Evolutionary conservation across 1,140 invertebrate genomes (phyloP).

Genomic region (Drosophila persimilis): DNA sequence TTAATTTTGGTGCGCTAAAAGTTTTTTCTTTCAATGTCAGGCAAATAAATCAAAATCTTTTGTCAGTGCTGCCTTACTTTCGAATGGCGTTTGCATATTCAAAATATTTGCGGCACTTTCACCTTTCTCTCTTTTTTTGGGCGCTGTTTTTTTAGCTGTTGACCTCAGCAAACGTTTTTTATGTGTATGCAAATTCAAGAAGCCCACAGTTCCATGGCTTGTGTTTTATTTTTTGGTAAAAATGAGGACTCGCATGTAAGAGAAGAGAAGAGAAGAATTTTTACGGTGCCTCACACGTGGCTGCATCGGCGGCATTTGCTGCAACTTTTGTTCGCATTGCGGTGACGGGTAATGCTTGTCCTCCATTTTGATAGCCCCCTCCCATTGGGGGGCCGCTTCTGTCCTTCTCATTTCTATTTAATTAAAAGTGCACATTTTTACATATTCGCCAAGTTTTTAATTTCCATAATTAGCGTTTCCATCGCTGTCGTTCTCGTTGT

Average conservation of each 20-base stretch:
- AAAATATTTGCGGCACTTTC: slow-evolving; percentile 38
- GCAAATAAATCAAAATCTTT: slow-evolving; percentile 19
- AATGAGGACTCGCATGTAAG: slow-evolving; percentile 12
- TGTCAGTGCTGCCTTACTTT: slow-evolving; percentile 16
- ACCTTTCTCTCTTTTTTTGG: slow-evolving; percentile 14
- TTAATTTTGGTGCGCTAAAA: neutral
- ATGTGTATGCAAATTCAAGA: slow-evolving; percentile 22
- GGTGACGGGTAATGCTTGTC: slow-evolving; percentile 36
- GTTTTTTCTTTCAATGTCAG: neutral
- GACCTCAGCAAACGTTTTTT: slow-evolving; percentile 30
- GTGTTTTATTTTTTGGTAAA: neutral
- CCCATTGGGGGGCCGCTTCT: neutral
- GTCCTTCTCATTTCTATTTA: slow-evolving; percentile 64
- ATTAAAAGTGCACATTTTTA: slow-evolving; percentile 80
- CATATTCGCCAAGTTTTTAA: slow-evolving; percentile 77
- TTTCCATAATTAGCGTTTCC: slow-evolving; percentile 78
- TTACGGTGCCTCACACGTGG: slow-evolving; percentile 58
- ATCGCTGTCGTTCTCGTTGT: slow-evolving; percentile 19
- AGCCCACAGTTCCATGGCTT: slow-evolving; percentile 1
- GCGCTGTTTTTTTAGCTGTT: slow-evolving; percentile 24
- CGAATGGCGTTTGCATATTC: slow-evolving; percentile 34
- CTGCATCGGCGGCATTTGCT: slow-evolving; percentile 50
- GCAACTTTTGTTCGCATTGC: slow-evolving; percentile 58
- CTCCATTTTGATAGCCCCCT: slow-evolving; percentile 13
- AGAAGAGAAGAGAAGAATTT: slow-evolving; percentile 43